These are phyloP conservation scores for Melieria crassipennis DNA, from an alignment of 2,888 invertebrate species.

Conservation along the genomic window DNA sequence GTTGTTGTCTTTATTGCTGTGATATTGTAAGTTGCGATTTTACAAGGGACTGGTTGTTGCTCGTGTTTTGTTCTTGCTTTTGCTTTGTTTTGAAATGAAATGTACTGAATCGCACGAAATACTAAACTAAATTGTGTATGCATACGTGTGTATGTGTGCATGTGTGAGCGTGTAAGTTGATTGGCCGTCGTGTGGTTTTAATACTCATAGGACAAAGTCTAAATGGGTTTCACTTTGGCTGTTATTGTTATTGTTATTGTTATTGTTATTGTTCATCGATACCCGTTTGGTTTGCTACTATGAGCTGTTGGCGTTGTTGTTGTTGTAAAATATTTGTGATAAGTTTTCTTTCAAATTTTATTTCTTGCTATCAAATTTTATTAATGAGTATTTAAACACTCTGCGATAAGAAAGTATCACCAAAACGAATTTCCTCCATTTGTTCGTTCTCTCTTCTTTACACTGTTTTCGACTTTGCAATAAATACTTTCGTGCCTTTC, in stretches of 20 bases:
- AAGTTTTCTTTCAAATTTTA: not conserved
- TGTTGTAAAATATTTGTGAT: too few species aligned
- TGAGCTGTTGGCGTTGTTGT: too few species aligned
- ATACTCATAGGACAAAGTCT: conserved; percentile 58
- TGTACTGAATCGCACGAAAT: not conserved
- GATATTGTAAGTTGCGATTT: too few species aligned
- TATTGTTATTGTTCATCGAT: conserved; percentile 20
- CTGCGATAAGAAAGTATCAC: not conserved
- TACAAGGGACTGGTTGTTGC: too few species aligned
- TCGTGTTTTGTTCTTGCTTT: too few species aligned
- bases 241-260: conserved; percentile 28
- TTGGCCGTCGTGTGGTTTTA: conserved; percentile 33
- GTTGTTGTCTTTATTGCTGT: too few species aligned
- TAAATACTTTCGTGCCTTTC: not conserved
- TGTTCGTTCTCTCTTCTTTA: not conserved
- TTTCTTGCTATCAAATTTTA: conserved; percentile 16
- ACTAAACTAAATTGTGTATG: conserved; percentile 2
- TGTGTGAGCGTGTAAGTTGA: conserved; percentile 30
- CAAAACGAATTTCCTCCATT: not conserved
- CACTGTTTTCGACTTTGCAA: not conserved
- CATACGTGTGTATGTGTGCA: not conserved
- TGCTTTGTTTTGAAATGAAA: not conserved
- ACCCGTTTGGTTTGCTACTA: not conserved
- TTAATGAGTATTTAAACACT: conserved; percentile 18
- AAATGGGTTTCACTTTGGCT: conserved; percentile 20